phyloP scores from a whole-genome alignment of 2,888 invertebrate species.

The Sipha maydis region DNA sequence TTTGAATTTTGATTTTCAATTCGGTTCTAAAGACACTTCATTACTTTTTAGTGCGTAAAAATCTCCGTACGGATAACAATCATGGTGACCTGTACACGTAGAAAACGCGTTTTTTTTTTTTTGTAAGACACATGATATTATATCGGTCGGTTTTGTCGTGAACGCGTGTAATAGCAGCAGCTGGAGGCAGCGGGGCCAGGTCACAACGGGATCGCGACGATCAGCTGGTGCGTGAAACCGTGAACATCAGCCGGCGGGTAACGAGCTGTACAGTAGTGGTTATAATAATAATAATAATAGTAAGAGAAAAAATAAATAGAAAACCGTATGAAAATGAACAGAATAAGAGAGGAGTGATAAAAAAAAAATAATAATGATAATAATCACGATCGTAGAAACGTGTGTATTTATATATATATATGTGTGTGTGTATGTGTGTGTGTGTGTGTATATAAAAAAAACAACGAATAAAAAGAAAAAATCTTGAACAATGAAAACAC shows the following conservation, averaged over 20 bases:
- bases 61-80: too few species aligned
- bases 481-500: slow-evolving; percentile 27
- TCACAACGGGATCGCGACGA: slow-evolving; percentile 42
- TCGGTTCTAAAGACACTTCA: neutral
- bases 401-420: neutral
- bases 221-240: slow-evolving; percentile 41
- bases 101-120: too few species aligned
- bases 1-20: too few species aligned
- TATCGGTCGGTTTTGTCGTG: neutral
- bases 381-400: slow-evolving; percentile 37
- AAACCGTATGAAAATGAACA: slow-evolving; percentile 29
- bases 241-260: slow-evolving; percentile 12
- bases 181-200: neutral
- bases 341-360: neutral
- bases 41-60: neutral
- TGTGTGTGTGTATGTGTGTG: too few species aligned
- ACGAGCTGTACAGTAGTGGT: neutral
- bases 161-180: neutral
- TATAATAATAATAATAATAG: neutral
- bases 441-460: too few species aligned
- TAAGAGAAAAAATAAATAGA: slow-evolving; percentile 19
- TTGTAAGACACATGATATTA: neutral
- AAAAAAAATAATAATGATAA: neutral
- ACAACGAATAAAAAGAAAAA: slow-evolving; percentile 11
- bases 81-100: neutral